These are phyloP conservation scores for Hippopotamyrus pictus DNA, from an alignment of 2,797 vertebrate species.

Conservation along the genomic window DNA sequence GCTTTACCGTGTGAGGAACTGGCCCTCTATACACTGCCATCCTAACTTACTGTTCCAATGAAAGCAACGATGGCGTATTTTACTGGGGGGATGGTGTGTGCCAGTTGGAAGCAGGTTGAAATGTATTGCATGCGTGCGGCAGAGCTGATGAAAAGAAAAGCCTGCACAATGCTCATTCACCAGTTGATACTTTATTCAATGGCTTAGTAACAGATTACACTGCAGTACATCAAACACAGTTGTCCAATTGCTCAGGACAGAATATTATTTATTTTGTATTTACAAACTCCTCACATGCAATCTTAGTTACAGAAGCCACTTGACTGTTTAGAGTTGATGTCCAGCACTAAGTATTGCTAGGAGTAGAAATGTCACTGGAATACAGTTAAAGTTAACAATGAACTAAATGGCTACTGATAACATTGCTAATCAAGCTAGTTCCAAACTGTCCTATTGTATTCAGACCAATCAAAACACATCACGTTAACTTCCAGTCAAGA, in stretches of 20 bases:
- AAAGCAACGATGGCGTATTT: not conserved
- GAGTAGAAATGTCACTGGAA: slow-evolving; percentile 61
- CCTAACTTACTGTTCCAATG: not conserved
- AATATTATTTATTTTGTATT: slow-evolving; percentile 41
- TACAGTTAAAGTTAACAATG: slow-evolving; percentile 59
- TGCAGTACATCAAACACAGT: slow-evolving; percentile 60
- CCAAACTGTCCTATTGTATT: slow-evolving; percentile 48
- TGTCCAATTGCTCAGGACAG: slow-evolving; percentile 32
- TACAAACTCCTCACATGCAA: slow-evolving; percentile 55
- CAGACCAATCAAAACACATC: slow-evolving; percentile 30
- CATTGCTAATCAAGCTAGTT: slow-evolving; percentile 55
- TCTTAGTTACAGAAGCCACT: slow-evolving; percentile 67
- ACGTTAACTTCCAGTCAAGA: slow-evolving; percentile 42
- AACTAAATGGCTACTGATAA: slow-evolving; percentile 62
- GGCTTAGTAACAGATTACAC: slow-evolving; percentile 56
- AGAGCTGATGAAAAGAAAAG: not conserved
- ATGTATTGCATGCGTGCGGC: not conserved
- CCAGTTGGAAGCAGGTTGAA: not conserved
- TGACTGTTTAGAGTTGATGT: slow-evolving; percentile 60
- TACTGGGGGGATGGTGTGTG: not conserved
- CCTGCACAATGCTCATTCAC: slow-evolving; percentile 44
- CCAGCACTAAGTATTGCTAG: slow-evolving; percentile 60
- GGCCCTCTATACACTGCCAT: not conserved
- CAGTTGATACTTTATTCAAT: slow-evolving; percentile 71
- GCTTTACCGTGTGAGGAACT: not conserved